Conservation (phyloP, 2,797 vertebrate species). For the Hoplostethus mediterraneus region DNA sequence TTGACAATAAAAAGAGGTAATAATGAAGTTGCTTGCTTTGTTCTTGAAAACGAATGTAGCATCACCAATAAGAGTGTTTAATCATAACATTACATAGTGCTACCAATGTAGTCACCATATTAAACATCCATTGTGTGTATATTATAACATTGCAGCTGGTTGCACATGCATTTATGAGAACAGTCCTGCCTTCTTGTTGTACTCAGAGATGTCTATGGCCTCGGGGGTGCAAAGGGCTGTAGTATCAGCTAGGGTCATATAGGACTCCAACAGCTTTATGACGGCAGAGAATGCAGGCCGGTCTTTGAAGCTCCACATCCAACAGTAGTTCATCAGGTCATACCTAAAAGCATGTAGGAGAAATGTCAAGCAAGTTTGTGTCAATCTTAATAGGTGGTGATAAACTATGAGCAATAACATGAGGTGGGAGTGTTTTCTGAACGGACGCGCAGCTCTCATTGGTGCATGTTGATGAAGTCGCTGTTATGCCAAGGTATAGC, state of each 20-base stretch:
- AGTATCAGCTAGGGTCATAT: constrained; percentile 55
- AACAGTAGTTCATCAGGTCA: constrained; percentile 84
- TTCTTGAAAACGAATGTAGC: background rate
- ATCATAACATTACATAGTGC: no score
- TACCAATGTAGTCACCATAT: no score
- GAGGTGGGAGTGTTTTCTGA: background rate
- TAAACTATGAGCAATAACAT: background rate
- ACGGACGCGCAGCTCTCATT: background rate
- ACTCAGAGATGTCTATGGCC: constrained; percentile 65
- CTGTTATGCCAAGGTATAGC: background rate
- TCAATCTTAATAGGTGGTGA: background rate
- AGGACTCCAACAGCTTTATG: constrained; percentile 78
- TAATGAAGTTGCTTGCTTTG: constrained; percentile 18
- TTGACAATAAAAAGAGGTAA: constrained; percentile 57
- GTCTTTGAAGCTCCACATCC: constrained; percentile 83
- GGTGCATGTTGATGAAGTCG: background rate
- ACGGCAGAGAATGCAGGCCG: constrained; percentile 76
- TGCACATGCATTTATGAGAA: background rate
- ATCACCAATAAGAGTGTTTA: no score
- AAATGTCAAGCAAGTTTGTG: background rate
- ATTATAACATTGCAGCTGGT: no score
- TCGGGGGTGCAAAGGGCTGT: constrained; percentile 58
- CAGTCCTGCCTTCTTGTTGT: constrained; percentile 74
- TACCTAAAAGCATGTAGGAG: constrained; percentile 62
- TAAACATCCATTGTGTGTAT: no score